A percentile compares a stretch with the other conserved stretches of the same genome.
Evolutionary conservation across 2,113 vertebrate species (phyloP).

Genomic region (Alexandromys fortis): DNA sequence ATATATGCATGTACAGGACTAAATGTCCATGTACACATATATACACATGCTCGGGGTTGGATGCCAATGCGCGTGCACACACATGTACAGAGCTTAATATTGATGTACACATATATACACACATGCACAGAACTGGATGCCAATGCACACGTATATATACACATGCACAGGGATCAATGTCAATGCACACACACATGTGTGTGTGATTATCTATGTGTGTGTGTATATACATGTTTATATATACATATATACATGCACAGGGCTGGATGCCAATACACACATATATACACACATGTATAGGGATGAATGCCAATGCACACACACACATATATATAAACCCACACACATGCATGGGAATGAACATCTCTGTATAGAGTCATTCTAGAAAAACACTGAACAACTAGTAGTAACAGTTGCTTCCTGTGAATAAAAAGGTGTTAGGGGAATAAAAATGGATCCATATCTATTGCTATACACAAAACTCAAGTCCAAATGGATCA

Average conservation of each 20-base stretch:
- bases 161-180: background rate
- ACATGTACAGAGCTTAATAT: background rate
- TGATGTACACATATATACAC: background rate
- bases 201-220: no score
- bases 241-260: background rate
- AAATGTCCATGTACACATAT: no score
- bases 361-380: background rate
- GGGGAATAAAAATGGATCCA: no score
- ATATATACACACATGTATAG: no score
- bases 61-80: no score
- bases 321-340: background rate
- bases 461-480: no score
- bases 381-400: background rate
- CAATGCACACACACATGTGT: background rate
- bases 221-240: no score
- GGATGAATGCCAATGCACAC: background rate
- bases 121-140: background rate
- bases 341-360: background rate
- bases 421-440: background rate
- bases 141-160: background rate
- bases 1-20: background rate
- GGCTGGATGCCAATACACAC: background rate
- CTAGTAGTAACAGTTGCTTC: background rate
- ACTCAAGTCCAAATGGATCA: no score
- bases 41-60: no score